Evolutionary conservation across 2,797 vertebrate genomes (phyloP).

Genomic region (Tympanoctomys barrerae): DNA sequence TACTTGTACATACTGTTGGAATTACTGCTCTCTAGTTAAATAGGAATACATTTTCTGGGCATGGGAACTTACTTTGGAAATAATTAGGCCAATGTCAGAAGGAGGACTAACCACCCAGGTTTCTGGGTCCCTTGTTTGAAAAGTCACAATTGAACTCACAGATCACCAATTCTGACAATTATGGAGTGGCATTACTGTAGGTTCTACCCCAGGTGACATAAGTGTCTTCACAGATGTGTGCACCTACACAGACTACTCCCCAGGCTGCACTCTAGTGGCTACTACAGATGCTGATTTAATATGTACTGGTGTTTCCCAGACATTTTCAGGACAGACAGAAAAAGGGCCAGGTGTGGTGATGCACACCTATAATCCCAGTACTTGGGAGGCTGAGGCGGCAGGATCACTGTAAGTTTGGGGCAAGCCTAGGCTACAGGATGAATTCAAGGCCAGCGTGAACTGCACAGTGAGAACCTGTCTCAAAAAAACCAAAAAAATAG

Average conservation of each 20-base stretch:
- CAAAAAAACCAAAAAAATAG: neutral
- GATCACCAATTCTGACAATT: neutral
- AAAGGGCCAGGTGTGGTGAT: neutral
- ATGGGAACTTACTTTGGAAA: neutral
- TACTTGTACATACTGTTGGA: slow-evolving; percentile 10
- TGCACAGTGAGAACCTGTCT: neutral
- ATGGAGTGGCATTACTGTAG: neutral
- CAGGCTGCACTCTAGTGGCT: neutral
- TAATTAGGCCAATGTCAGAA: slow-evolving; percentile 15
- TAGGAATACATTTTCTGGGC: slow-evolving; percentile 37
- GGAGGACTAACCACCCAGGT: neutral
- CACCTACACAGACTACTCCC: neutral
- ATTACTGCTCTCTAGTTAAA: slow-evolving; percentile 50
- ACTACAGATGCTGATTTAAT: neutral
- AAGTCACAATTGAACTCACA: slow-evolving; percentile 29
- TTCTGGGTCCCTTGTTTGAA: neutral
- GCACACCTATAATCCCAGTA: neutral
- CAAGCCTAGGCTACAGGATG: neutral
- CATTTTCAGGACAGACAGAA: slow-evolving; percentile 2
- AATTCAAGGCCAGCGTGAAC: neutral
- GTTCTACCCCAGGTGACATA: neutral
- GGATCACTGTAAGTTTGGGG: neutral
- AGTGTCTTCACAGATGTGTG: neutral
- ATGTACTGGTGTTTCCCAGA: neutral
- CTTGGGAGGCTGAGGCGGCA: neutral